Evolutionary conservation across 1,140 invertebrate genomes (phyloP).

Genomic region (Potamilus streckersoni): DNA sequence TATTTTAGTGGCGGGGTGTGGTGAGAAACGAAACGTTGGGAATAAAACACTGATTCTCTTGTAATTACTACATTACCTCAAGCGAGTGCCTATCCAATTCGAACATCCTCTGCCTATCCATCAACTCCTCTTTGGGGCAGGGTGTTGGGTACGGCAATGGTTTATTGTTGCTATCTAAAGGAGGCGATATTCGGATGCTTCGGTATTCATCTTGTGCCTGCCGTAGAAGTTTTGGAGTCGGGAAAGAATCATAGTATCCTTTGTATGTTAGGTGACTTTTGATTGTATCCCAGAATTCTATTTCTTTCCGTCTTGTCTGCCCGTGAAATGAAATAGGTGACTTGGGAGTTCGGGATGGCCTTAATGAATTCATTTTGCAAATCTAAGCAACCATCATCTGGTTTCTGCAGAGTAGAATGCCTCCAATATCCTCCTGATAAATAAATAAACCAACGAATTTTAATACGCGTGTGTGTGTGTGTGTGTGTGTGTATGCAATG

Average conservation of each 20-base stretch:
- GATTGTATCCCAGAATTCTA: constrained; percentile 31
- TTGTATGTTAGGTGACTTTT: constrained; percentile 29
- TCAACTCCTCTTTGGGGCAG: constrained; percentile 16
- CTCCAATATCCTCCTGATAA: too few species aligned
- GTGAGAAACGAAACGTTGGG: too few species aligned
- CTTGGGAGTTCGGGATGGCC: neutral
- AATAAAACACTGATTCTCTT: too few species aligned
- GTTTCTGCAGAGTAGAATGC: too few species aligned
- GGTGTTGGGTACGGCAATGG: constrained; percentile 22
- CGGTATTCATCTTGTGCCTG: constrained; percentile 28
- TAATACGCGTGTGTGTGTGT: too few species aligned
- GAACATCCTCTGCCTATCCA: constrained; percentile 18
- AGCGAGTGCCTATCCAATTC: constrained; percentile 23
- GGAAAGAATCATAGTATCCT: constrained; percentile 27
- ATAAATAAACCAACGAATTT: too few species aligned
- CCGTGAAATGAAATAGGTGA: constrained; percentile 27
- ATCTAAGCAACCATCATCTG: too few species aligned
- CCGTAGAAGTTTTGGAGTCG: constrained; percentile 25
- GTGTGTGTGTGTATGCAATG: too few species aligned
- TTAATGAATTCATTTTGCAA: too few species aligned
- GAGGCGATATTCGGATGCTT: constrained; percentile 22
- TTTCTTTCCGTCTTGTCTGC: constrained; percentile 21
- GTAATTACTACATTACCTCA: constrained; percentile 7
- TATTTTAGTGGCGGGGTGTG: too few species aligned
- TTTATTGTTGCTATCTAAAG: constrained; percentile 24